Percentiles rank a stretch among this genome's conserved stretches.
Evolutionary conservation across 30 jellyfish, hydroid and myxozoan species (phyloP).

Genomic region (Turritopsis rubra): DNA sequence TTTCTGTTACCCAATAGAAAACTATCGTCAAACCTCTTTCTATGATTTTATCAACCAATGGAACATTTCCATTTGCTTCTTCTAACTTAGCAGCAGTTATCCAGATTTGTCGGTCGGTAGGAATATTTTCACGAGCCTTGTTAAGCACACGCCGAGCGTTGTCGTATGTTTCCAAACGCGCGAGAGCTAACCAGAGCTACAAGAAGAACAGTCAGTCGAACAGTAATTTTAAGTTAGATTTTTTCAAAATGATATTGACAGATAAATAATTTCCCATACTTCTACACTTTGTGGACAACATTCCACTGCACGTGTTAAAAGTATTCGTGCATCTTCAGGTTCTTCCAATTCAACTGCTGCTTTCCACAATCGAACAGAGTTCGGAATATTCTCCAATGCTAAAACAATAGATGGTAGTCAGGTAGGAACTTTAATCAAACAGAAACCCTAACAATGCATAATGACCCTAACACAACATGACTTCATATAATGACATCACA

Average conservation of each 20-base stretch:
- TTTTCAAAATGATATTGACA: not conserved
- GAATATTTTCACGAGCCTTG: conserved; percentile 95
- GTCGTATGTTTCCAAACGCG: conserved; percentile 84
- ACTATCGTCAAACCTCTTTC: conserved; percentile 54
- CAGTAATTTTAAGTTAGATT: no score
- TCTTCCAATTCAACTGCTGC: conserved; percentile 99
- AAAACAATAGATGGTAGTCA: not conserved
- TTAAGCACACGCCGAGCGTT: conserved; percentile 83
- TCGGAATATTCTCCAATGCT: conserved; percentile 93
- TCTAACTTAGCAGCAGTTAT: conserved; percentile 96
- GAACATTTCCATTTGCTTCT: conserved; percentile 84
- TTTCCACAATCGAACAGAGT: conserved; percentile 97
- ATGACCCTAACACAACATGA: no score
- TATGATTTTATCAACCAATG: conserved; percentile 88
- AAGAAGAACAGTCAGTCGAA: no score
- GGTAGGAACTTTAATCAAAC: not conserved
- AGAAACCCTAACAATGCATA: no score
- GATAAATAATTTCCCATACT: conserved; percentile 17
- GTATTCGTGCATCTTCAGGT: conserved; percentile 89
- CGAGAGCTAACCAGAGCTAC: conserved; percentile 95
- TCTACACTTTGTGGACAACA: conserved; percentile 99
- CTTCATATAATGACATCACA: no score
- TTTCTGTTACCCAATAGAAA: not conserved
- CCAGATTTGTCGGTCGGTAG: conserved; percentile 98
- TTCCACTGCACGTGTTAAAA: conserved; percentile 90